A percentile compares a stretch with the other conserved stretches of the same genome.
Evolutionary conservation across 2,888 invertebrate genomes (phyloP).

Genomic region (Tipula vernalis): DNA sequence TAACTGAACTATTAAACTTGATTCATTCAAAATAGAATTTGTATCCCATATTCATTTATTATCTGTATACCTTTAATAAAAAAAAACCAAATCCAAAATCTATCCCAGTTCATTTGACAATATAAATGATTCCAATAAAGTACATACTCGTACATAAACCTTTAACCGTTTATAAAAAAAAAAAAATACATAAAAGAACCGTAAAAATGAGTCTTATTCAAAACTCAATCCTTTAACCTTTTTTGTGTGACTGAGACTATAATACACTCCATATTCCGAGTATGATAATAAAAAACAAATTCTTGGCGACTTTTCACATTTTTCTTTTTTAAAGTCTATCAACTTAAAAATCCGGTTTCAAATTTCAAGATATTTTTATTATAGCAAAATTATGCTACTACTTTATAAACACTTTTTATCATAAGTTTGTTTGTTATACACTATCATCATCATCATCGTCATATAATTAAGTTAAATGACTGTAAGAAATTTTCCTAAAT

Average conservation of each 20-base stretch:
- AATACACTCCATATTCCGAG: background rate
- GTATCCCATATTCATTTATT: background rate
- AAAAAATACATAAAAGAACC: background rate
- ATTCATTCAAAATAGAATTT: background rate
- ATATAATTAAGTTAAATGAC: background rate
- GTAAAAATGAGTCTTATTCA: background rate
- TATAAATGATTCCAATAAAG: background rate
- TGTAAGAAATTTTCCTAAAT: background rate
- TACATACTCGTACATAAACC: background rate
- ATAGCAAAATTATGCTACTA: background rate
- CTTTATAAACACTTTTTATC: background rate
- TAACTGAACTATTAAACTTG: background rate
- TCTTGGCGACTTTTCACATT: background rate
- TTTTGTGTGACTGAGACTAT: background rate
- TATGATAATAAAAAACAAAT: background rate
- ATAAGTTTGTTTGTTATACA: background rate
- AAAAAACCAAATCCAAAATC: background rate
- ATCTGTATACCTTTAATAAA: background rate
- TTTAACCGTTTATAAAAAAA: background rate
- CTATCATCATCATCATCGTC: slow-evolving; percentile 1
- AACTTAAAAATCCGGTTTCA: background rate
- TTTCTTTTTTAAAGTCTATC: background rate
- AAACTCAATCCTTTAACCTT: background rate
- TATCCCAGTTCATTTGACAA: background rate
- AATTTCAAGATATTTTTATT: background rate